Conservation (phyloP, 2,888 invertebrate species). For the Machimus rusticus region DNA sequence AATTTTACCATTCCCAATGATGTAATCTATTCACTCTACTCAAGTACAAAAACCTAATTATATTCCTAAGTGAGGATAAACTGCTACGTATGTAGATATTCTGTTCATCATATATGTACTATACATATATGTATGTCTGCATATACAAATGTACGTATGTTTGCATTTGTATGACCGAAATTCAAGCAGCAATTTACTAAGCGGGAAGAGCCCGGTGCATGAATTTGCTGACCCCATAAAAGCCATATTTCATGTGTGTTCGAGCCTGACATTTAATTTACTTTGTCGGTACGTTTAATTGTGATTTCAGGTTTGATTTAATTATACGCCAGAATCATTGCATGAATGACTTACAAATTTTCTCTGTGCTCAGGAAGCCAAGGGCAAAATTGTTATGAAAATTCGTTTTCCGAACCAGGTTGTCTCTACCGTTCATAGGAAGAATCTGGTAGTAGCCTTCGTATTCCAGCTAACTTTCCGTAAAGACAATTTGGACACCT, state of each 20-base stretch:
- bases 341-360: constrained; percentile 1
- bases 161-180: background rate
- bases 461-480: background rate
- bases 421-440: background rate
- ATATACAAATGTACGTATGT: background rate
- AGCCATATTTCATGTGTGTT: constrained; percentile 26
- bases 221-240: constrained; percentile 15
- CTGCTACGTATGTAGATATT: background rate
- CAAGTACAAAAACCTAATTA: background rate
- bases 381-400: background rate
- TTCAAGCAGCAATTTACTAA: background rate
- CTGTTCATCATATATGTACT: background rate
- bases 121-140: no score
- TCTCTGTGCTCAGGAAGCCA: background rate
- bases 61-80: background rate
- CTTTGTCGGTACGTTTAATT: constrained; percentile 29
- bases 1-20: background rate
- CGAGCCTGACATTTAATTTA: constrained; percentile 28
- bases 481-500: background rate
- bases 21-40: background rate
- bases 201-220: background rate
- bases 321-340: constrained; percentile 11
- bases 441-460: background rate
- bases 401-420: background rate
- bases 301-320: constrained; percentile 32